A percentile compares a stretch with the other conserved stretches of the same genome.
Evolutionary conservation across 2,888 invertebrate species (phyloP).

Genomic region (Mesopsocus fuscifrons): DNA sequence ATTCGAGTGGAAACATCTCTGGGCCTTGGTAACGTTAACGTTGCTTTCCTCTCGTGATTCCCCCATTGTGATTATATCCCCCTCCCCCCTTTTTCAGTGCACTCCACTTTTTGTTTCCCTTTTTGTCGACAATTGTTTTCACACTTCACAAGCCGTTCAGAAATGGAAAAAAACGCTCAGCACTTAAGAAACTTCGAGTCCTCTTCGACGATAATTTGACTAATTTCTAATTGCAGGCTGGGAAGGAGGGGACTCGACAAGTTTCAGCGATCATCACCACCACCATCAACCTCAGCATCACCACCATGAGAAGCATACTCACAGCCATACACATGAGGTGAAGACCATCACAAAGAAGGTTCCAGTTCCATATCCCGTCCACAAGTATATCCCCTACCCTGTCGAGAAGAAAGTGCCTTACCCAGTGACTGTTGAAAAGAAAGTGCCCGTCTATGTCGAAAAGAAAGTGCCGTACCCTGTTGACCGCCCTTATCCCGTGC

Average conservation of each 20-base stretch:
- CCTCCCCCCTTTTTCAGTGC: too few species aligned
- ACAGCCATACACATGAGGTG: constrained; percentile 1
- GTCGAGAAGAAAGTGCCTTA: constrained; percentile 16
- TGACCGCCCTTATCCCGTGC: constrained; percentile 28
- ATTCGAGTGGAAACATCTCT: too few species aligned
- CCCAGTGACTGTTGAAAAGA: constrained; percentile 20
- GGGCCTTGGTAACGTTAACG: too few species aligned
- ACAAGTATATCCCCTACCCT: constrained; percentile 40
- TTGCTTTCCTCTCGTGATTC: too few species aligned
- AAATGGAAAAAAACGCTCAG: too few species aligned
- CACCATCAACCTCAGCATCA: neutral
- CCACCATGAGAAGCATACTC: neutral
- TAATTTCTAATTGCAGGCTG: neutral
- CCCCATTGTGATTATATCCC: too few species aligned
- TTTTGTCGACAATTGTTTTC: too few species aligned
- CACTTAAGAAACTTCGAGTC: too few species aligned
- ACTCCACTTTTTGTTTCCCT: too few species aligned
- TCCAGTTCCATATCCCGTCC: constrained; percentile 39
- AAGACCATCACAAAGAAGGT: constrained; percentile 29
- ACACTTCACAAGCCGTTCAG: too few species aligned
- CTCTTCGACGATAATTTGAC: too few species aligned
- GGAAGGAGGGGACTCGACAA: neutral
- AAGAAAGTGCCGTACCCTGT: constrained; percentile 42
- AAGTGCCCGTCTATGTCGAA: constrained; percentile 55
- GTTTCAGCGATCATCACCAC: neutral